phyloP scores from a whole-genome alignment of 92 coral and sea anemone genomes.

The Muricea muricata region DNA sequence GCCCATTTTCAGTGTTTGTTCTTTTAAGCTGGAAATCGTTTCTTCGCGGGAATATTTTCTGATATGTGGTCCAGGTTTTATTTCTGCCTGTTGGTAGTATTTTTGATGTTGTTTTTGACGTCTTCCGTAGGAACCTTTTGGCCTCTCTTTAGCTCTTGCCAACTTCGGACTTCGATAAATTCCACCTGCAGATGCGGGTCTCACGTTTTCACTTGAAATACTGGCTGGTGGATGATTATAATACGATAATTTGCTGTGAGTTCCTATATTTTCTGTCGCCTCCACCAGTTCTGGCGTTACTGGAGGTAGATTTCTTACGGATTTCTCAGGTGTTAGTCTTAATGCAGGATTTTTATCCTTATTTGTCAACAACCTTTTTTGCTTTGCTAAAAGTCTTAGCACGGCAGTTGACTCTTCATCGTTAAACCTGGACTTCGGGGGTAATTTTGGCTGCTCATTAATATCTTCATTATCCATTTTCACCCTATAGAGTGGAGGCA shows the following conservation, averaged over 20 bases:
- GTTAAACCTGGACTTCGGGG: slow-evolving; percentile 94
- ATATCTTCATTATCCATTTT: background rate
- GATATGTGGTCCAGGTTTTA: background rate
- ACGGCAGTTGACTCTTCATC: slow-evolving; percentile 98
- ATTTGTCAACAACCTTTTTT: slow-evolving; percentile 79
- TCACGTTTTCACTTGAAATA: background rate
- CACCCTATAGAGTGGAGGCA: background rate
- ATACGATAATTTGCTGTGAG: background rate
- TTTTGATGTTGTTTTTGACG: slow-evolving; percentile 14
- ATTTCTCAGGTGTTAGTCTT: slow-evolving; percentile 73
- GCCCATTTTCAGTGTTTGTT: background rate
- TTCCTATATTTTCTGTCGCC: background rate
- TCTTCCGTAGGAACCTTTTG: slow-evolving; percentile 28
- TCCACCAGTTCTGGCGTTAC: slow-evolving; percentile 34
- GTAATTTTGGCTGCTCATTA: slow-evolving; percentile 59
- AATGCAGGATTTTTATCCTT: slow-evolving; percentile 82
- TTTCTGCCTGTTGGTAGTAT: background rate
- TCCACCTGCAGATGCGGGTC: slow-evolving; percentile 6
- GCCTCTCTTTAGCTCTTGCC: slow-evolving; percentile 26
- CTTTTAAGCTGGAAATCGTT: background rate
- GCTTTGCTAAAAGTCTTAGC: slow-evolving; percentile 82
- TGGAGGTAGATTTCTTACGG: slow-evolving; percentile 80
- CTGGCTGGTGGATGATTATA: background rate
- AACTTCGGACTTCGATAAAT: slow-evolving; percentile 1
- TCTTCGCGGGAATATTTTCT: background rate